A percentile compares a stretch with the other conserved stretches of the same genome.
These are phyloP conservation scores for Deroplatys truncata DNA, from an alignment of 2,888 invertebrate species.

Conservation along the genomic window DNA sequence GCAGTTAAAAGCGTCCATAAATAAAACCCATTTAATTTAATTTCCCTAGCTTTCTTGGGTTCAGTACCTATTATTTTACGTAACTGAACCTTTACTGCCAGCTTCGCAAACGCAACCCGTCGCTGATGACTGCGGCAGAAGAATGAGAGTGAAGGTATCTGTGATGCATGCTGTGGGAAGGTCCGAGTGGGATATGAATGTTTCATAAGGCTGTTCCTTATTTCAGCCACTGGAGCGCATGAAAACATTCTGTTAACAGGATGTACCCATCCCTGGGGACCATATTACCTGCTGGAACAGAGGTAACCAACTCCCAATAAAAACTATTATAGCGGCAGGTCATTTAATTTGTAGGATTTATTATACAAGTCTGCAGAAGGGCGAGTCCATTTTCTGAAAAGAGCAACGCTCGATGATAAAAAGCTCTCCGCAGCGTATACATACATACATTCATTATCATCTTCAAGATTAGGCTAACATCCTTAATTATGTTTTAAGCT, in stretches of 20 bases:
- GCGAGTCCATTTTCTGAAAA: neutral
- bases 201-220: slow-evolving; percentile 27
- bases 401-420: too few species aligned
- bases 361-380: neutral
- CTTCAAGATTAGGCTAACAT: too few species aligned
- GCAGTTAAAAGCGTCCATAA: too few species aligned
- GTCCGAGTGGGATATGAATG: slow-evolving; percentile 21
- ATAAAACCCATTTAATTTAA: too few species aligned
- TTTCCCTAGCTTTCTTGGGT: too few species aligned
- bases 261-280: slow-evolving; percentile 26
- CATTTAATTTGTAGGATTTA: slow-evolving; percentile 15
- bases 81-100: too few species aligned
- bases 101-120: too few species aligned
- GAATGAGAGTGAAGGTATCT: neutral
- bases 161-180: neutral
- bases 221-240: slow-evolving; percentile 19
- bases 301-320: slow-evolving; percentile 28
- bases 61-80: too few species aligned
- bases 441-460: too few species aligned
- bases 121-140: too few species aligned
- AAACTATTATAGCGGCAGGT: slow-evolving; percentile 18
- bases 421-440: too few species aligned
- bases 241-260: slow-evolving; percentile 30
- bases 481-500: too few species aligned
- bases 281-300: slow-evolving; percentile 27